phyloP scores from a whole-genome alignment of 2,888 invertebrate genomes.

The Drosophila affinis region DNA sequence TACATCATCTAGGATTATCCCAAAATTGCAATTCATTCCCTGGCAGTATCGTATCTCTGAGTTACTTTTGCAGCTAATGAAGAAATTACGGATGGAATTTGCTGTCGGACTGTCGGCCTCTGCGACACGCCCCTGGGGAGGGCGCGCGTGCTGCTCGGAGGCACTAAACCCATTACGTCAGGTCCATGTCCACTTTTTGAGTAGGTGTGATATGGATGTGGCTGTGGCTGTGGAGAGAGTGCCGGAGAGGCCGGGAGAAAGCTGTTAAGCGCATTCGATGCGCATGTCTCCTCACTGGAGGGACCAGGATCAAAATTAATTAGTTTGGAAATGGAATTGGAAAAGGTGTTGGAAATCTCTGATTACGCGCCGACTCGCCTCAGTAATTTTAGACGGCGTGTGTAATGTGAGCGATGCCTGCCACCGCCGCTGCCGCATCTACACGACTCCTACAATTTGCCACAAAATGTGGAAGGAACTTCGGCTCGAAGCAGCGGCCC shows the following conservation, averaged over 20 bases:
- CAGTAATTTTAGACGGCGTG: conserved; percentile 61
- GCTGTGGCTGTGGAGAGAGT: conserved; percentile 9
- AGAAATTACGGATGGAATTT: conserved; percentile 8
- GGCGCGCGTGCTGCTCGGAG: conserved; percentile 57
- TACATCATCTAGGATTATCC: conserved; percentile 21
- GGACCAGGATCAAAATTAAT: conserved; percentile 52
- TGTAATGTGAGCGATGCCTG: conserved; percentile 62
- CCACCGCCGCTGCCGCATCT: too few species aligned
- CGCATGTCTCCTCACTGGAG: conserved; percentile 58
- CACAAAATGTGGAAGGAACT: conserved; percentile 23
- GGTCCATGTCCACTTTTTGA: conserved; percentile 55
- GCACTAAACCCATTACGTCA: conserved; percentile 62
- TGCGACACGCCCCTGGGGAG: conserved; percentile 2
- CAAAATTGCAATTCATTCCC: conserved; percentile 20
- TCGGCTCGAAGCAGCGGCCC: conserved; percentile 7
- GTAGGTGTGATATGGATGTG: conserved; percentile 6
- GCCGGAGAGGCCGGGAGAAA: conserved; percentile 36
- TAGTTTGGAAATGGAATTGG: conserved; percentile 50
- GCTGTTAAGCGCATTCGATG: conserved; percentile 73
- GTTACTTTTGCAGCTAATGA: neutral
- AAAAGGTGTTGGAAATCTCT: conserved; percentile 76
- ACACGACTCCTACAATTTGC: conserved; percentile 22
- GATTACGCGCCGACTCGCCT: conserved; percentile 54
- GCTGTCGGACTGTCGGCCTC: conserved; percentile 9
- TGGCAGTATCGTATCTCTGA: neutral